Evolutionary conservation across 1,140 invertebrate genomes (phyloP).

Genomic region (Vanessa tameamea): DNA sequence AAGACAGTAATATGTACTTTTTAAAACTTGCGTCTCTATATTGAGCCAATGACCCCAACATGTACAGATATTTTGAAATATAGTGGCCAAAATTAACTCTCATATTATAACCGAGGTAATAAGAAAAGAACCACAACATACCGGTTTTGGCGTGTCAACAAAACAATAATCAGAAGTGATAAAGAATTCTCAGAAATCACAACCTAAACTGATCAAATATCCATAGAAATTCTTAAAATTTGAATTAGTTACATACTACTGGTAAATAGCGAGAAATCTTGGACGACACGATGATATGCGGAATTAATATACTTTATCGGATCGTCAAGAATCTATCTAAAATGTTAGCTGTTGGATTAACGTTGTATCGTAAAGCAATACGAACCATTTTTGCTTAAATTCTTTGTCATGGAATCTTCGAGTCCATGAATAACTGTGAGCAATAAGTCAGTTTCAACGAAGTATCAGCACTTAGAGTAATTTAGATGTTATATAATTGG

Average conservation of each 20-base stretch:
- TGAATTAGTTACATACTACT: neutral
- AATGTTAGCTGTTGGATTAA: neutral
- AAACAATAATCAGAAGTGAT: conserved; percentile 8
- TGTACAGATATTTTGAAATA: no score
- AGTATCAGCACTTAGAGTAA: neutral
- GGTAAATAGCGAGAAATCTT: conserved; percentile 4
- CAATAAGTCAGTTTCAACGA: neutral
- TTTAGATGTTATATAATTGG: neutral
- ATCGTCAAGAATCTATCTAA: neutral
- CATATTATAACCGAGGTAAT: neutral
- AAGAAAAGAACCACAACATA: conserved; percentile 6
- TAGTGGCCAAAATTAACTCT: no score
- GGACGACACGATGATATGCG: neutral
- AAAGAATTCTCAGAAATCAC: conserved; percentile 23
- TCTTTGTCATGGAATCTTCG: neutral
- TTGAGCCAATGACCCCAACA: no score
- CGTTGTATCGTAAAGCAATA: neutral
- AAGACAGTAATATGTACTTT: no score
- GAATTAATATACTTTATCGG: neutral
- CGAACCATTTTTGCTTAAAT: neutral
- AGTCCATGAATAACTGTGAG: neutral
- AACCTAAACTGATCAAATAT: conserved; percentile 25
- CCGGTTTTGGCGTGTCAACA: conserved; percentile 13
- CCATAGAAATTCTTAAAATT: conserved; percentile 2
- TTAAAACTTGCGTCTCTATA: no score